Evolutionary conservation across 2,888 invertebrate genomes (phyloP).

Genomic region (Lepidocyrtinus sp.): DNA sequence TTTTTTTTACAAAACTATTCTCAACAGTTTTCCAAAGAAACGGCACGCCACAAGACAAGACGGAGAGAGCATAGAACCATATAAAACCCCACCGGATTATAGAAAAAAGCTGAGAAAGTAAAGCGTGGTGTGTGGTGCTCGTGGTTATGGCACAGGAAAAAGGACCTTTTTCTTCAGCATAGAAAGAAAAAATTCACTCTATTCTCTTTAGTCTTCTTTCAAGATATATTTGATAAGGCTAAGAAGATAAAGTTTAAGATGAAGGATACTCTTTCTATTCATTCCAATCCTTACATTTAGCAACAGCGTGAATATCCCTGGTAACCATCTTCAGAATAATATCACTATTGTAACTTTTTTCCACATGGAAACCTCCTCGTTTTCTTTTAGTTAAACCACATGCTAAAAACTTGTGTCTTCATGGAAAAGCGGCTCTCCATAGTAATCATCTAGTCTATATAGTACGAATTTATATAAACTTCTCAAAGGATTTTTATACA

Average conservation of each 20-base stretch:
- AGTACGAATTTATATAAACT: too few species aligned
- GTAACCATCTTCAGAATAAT: not conserved
- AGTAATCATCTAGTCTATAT: not conserved
- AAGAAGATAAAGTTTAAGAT: not conserved
- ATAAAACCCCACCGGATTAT: slow-evolving; percentile 12
- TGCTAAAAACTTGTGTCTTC: slow-evolving; percentile 1
- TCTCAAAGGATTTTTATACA: too few species aligned
- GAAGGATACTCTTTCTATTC: not conserved
- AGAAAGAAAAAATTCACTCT: not conserved
- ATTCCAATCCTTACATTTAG: not conserved
- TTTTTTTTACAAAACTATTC: slow-evolving; percentile 60
- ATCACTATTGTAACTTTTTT: slow-evolving; percentile 14
- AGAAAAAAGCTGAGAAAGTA: slow-evolving; percentile 58
- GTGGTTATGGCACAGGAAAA: slow-evolving; percentile 47
- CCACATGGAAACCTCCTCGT: slow-evolving; percentile 38
- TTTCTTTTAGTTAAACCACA: slow-evolving; percentile 37
- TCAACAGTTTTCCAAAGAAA: slow-evolving; percentile 53
- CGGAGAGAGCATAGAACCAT: slow-evolving; percentile 34
- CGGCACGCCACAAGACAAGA: slow-evolving; percentile 41
- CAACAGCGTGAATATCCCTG: not conserved
- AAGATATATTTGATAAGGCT: not conserved
- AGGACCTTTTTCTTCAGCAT: slow-evolving; percentile 18
- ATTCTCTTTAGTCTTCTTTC: not conserved
- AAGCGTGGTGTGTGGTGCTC: slow-evolving; percentile 51
- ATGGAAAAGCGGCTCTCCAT: not conserved